phyloP scores from a whole-genome alignment of 2,888 invertebrate genomes.

The Rhagonycha lutea region DNA sequence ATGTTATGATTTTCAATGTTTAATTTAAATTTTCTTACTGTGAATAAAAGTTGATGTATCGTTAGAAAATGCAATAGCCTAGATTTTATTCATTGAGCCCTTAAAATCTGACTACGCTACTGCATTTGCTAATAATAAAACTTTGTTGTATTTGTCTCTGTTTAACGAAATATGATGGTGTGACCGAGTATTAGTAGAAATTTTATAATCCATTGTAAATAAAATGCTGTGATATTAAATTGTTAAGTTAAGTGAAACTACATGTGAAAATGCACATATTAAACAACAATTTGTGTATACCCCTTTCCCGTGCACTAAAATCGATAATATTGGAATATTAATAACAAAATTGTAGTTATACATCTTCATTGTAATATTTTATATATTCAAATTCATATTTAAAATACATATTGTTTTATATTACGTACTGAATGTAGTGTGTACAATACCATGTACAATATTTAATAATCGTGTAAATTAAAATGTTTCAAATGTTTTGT shows the following conservation, averaged over 20 bases:
- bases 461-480: slow-evolving; percentile 12
- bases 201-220: slow-evolving; percentile 26
- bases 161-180: background rate
- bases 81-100: slow-evolving; percentile 49
- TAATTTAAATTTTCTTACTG: slow-evolving; percentile 6
- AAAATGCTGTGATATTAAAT: slow-evolving; percentile 40
- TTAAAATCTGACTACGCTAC: slow-evolving; percentile 39
- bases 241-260: slow-evolving; percentile 4
- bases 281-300: slow-evolving; percentile 7
- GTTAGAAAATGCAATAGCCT: slow-evolving; percentile 32
- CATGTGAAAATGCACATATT: slow-evolving; percentile 18
- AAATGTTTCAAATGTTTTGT: slow-evolving; percentile 1
- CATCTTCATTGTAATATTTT: background rate
- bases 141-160: background rate
- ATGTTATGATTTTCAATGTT: background rate
- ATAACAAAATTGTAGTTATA: background rate
- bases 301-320: slow-evolving; percentile 12
- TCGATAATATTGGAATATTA: background rate
- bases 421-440: slow-evolving; percentile 5
- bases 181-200: slow-evolving; percentile 11
- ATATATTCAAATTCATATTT: slow-evolving; percentile 3
- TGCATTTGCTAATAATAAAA: slow-evolving; percentile 17
- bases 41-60: background rate
- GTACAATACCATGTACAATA: slow-evolving; percentile 4
- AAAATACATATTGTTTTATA: slow-evolving; percentile 7